Evolutionary conservation across 2,888 invertebrate species (phyloP), one percentile per base, ranked within the genome.

Genomic region (Pseudococcus longispinus): DNA sequence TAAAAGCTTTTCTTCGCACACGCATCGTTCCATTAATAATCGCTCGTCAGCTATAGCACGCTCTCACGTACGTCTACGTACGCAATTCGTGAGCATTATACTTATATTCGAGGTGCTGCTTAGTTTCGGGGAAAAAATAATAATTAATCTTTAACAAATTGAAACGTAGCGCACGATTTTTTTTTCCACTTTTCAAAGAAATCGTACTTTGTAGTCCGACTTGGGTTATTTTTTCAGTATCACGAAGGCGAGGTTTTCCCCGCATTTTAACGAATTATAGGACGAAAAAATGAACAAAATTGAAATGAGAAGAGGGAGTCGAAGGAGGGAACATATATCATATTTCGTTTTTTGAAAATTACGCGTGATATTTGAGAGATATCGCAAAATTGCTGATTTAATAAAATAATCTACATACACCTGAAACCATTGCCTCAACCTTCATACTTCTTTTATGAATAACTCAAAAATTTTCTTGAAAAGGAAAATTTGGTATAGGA

Each of bases 1-100:
- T 70, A 70, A 70, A 70, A 70, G 70, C 15, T 26, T 70, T 70
- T 70, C 70, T 70, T 70, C 70, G 9, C 9, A 29, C 70, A 70
- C 70, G 70, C 29, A 70, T 70, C 70, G 26, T 70, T 70, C 8
- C 70, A 70, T 70, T 70, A 29, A 70, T 70, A 70, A 70, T 70
- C 70, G 29, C 8, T n/a, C 51, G 15, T 23, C 26, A 6, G 26
- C 15, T 65, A 26, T 46, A 46, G 13, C 46, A 46, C 46, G 6
- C 46, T 55, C n/a, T 55, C 55, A 55, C 55, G 55, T 55, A 20
- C 0, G n/a, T 46, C 6, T 46, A 46, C 46, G 46, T n/a, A n/a
- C 15, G 13, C 2, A n/a, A 60, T 60, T 60, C 60, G 60, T 23
- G 60, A 60, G 60, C 23, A 51, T 60, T 20, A 23, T 23, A 6